These are phyloP conservation scores for Eucriotettix oculatus DNA, from an alignment of 2,888 invertebrate genomes.

Conservation along the genomic window DNA sequence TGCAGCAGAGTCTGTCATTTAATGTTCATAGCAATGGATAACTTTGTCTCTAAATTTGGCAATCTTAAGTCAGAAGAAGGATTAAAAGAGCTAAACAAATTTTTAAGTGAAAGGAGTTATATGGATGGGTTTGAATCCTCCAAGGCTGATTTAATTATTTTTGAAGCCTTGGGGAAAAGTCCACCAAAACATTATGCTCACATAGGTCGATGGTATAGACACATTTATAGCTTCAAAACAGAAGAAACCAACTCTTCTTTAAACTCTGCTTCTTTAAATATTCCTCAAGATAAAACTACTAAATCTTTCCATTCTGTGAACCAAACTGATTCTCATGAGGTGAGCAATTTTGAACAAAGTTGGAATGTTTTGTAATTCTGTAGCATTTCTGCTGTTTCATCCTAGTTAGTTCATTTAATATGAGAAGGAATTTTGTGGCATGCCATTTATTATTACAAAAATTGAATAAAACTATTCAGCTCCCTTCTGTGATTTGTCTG, in stretches of 20 bases:
- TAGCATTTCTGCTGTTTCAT: neutral
- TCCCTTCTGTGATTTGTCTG: too few species aligned
- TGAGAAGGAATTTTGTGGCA: too few species aligned
- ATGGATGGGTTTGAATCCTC: constrained; percentile 16
- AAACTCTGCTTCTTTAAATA: too few species aligned
- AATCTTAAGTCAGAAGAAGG: constrained; percentile 10
- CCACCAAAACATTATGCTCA: constrained; percentile 13
- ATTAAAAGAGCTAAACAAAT: constrained; percentile 15
- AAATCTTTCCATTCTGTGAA: too few species aligned
- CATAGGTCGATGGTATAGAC: constrained; percentile 17
- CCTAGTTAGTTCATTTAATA: neutral
- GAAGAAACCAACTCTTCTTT: constrained; percentile 11
- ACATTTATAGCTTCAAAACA: constrained; percentile 16
- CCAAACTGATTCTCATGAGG: neutral
- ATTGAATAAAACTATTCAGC: too few species aligned
- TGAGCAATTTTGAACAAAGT: constrained; percentile 1
- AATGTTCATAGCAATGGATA: too few species aligned
- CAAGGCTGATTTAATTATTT: constrained; percentile 15
- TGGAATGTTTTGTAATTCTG: neutral
- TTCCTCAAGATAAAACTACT: too few species aligned
- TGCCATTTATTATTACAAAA: too few species aligned
- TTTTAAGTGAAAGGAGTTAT: constrained; percentile 17
- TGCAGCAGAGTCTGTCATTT: too few species aligned
- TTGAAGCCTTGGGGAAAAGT: constrained; percentile 9
- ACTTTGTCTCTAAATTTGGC: constrained; percentile 1